Evolutionary conservation across 2,888 invertebrate genomes (phyloP), one percentile per base, ranked within the genome.

Genomic region (Oscheius myriophilus): DNA sequence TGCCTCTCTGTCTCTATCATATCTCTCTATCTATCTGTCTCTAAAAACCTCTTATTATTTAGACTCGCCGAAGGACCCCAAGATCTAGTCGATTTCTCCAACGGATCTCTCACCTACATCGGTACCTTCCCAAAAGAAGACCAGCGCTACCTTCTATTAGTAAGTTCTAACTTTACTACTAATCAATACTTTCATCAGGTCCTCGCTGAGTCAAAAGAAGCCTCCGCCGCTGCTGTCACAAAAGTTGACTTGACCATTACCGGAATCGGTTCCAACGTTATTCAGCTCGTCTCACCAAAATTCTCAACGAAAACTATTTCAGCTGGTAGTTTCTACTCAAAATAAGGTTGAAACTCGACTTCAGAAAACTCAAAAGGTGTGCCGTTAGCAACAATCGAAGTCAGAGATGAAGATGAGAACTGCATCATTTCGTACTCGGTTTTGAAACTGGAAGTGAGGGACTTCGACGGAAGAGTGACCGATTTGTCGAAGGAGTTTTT

Each of bases 51-150:
- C 26, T 41, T 12, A 14, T 51, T 45, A 25, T 55, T 64, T 42
- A 52, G 53, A 39, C 21, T 66, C 21, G 55, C 66, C 6, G 66
- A 66, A 49, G 66, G 66, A n/a, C 52, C 51, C 18, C 55, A 51
- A 21, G 53, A 42, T 21, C 51, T 51, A 1, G 49, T 66, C 49
- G n/a, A 49, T 26, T 39, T 66, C n/a, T 18, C 41, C 16, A 46
- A 51, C 41, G 66, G 66, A n/a, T 14, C n/a, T 25, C n/a, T 66
- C 9, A 45, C 21, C 23, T 66, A 39, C 39, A 49, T 25, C 2
- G 66, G 57, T 7, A 23, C 18, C 9, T 66, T 45, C 51, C 57
- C 55, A 0, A 66, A 57, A 18, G 33, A 66, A 14, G 53, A 49
- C 49, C 26, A 55, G 49, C 43, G 21, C 16, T 66, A 21, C 21